These are phyloP conservation scores for Papilio xuthus DNA, from an alignment of 1,140 invertebrate species.

Conservation along the genomic window DNA sequence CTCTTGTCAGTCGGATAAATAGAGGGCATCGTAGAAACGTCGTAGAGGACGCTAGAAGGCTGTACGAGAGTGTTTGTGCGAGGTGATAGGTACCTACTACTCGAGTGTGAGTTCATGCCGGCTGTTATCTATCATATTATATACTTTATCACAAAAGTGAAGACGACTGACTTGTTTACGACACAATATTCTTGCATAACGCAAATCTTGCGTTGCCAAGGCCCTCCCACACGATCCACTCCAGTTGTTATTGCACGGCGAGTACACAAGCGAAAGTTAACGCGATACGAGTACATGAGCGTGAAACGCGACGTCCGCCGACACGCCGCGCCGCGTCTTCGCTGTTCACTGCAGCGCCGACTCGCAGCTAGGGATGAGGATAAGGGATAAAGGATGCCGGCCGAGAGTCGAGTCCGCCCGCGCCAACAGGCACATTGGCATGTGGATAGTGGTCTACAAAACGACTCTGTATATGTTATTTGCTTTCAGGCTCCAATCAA, in stretches of 20 bases:
- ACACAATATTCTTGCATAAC: conserved; percentile 2
- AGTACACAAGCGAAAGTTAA: conserved; percentile 11
- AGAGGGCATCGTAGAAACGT: no score
- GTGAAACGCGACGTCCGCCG: neutral
- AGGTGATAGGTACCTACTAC: neutral
- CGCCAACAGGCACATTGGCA: neutral
- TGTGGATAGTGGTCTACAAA: neutral
- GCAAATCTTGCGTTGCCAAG: neutral
- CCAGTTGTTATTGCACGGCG: neutral
- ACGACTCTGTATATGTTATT: neutral
- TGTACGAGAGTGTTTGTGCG: neutral
- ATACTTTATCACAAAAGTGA: neutral
- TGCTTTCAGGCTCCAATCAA: neutral
- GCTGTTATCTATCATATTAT: neutral
- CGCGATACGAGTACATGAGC: neutral
- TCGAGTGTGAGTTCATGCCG: neutral
- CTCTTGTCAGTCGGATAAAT: no score
- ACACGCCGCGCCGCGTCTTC: neutral
- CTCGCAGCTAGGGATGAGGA: no score
- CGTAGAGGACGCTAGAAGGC: no score
- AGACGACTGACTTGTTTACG: neutral
- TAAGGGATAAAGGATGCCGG: no score
- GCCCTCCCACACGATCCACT: neutral
- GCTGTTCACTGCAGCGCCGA: no score
- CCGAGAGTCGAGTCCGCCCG: neutral